Percentiles rank a stretch among this genome's conserved stretches.
These are phyloP conservation scores for Venustoraphidia nigricollis DNA, from an alignment of 2,888 invertebrate genomes.

Conservation along the genomic window DNA sequence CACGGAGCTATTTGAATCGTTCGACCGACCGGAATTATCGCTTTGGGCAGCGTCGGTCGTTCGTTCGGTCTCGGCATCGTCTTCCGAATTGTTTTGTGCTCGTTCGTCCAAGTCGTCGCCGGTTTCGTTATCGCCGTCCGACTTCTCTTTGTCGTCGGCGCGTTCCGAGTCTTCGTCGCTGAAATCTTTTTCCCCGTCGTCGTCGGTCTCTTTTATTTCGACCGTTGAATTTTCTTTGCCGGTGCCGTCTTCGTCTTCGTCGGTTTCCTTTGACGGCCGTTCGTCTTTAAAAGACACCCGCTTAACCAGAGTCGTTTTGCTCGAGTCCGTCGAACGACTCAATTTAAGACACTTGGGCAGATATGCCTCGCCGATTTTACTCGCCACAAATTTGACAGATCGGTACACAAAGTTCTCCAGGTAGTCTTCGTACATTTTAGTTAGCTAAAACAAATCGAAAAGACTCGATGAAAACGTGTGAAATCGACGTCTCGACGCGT, in stretches of 20 bases:
- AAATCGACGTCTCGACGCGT: neutral
- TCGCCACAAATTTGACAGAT: slow-evolving; percentile 24
- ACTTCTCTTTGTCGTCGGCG: slow-evolving; percentile 13
- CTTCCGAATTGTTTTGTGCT: slow-evolving; percentile 10
- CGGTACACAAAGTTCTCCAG: slow-evolving; percentile 45
- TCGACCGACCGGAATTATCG: no score
- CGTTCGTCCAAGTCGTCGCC: slow-evolving; percentile 1
- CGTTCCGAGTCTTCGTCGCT: slow-evolving; percentile 13
- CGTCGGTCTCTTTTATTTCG: slow-evolving; percentile 3
- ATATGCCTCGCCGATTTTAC: slow-evolving; percentile 10
- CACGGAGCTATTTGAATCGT: slow-evolving; percentile 17
- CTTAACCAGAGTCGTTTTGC: no score
- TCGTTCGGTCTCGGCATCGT: slow-evolving; percentile 1
- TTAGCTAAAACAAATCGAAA: slow-evolving; percentile 38
- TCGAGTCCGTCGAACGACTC: no score
- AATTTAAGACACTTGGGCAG: no score
- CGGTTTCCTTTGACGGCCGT: slow-evolving; percentile 9
- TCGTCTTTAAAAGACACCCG: slow-evolving; percentile 4
- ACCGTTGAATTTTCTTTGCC: neutral
- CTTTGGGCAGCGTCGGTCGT: slow-evolving; percentile 9
- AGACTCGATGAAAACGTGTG: slow-evolving; percentile 18
- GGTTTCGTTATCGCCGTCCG: slow-evolving; percentile 8
- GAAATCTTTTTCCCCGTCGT: slow-evolving; percentile 4
- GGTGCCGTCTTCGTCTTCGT: slow-evolving; percentile 8
- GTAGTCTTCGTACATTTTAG: slow-evolving; percentile 61